Evolutionary conservation across 1,140 invertebrate species (phyloP), one percentile per base, ranked within the genome.

Genomic region (Oreohelix idahoensis): DNA sequence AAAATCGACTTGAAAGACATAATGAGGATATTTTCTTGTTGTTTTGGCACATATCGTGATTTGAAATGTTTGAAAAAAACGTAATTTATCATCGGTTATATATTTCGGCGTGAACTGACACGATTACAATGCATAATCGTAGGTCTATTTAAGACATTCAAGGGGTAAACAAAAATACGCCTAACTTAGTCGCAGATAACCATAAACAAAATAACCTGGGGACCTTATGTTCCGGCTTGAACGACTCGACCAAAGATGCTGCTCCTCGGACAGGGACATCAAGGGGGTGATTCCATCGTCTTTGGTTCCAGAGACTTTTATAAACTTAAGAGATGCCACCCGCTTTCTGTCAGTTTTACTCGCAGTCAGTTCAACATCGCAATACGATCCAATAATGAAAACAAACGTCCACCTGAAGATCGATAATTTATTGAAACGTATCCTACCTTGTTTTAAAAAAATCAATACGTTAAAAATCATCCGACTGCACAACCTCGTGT

Each of bases 231-330:
- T 29, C 20, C 79, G 1, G 71, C 63, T 49, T 5, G 79, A n/a
- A 81, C 13, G 79, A 71, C 32, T 81, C 79, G 38, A 81, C 35
- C 66, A 81, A 45, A 23, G 79, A 81, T 23, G 79, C 79, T 26
- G 79, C 79, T n/a, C n/a, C n/a, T 38, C 79, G 71, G 15, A 66
- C 71, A 4, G 71, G 66, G 32, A 81, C 79, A 81, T 81, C 79
- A 29, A 81, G 69, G 4, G n/a, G 79, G 79, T 15, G 79, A 81
- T 71, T 81, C 79, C 79, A 81, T 81, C 32, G 69, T 53, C 17
- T 32, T 53, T 38, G 45, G 32, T 35, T 77, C 75, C 51, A 77
- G 15, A 66, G 15, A 15, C 29, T 1, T 42, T 35, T 66, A 10
- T 20, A 53, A 79, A 63, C 36, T 32, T 13, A 29, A 36, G 32